These are phyloP conservation scores for Hoplostethus atlanticus DNA, from an alignment of 2,797 vertebrate species.

Conservation along the genomic window DNA sequence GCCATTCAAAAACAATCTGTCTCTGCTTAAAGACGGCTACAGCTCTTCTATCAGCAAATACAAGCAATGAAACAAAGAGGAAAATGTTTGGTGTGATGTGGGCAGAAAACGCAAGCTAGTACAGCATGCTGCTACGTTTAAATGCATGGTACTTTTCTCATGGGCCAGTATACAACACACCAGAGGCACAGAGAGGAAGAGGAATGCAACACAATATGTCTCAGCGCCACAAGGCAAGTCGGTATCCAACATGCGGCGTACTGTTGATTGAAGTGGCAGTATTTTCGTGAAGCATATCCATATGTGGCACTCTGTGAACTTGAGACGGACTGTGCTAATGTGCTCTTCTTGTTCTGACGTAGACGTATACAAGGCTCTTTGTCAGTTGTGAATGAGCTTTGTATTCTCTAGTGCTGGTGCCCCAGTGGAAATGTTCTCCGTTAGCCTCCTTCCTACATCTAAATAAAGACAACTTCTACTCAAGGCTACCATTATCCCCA, in stretches of 20 bases:
- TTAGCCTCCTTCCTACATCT: constrained; percentile 61
- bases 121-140: constrained; percentile 25
- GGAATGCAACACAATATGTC: constrained; percentile 42
- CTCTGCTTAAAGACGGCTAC: constrained; percentile 56
- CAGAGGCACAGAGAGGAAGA: constrained; percentile 25
- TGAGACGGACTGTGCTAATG: constrained; percentile 72
- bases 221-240: constrained; percentile 37
- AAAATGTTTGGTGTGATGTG: constrained; percentile 41
- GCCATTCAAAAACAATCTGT: constrained; percentile 63
- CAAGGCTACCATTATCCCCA: constrained; percentile 50
- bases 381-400: constrained; percentile 76
- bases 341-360: constrained; percentile 37
- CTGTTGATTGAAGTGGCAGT: constrained; percentile 51
- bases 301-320: constrained; percentile 66
- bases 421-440: constrained; percentile 67
- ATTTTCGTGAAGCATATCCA: constrained; percentile 56
- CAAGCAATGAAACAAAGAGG: constrained; percentile 38
- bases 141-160: constrained; percentile 31
- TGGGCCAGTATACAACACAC: constrained; percentile 39
- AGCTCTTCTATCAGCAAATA: constrained; percentile 51
- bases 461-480: constrained; percentile 70
- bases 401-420: constrained; percentile 52
- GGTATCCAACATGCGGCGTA: constrained; percentile 54
- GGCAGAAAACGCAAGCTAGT: constrained; percentile 40
- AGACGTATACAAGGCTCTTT: constrained; percentile 70